Evolutionary conservation across 2,113 vertebrate genomes (phyloP).

Genomic region (Misgurnus anguillicaudatus): DNA sequence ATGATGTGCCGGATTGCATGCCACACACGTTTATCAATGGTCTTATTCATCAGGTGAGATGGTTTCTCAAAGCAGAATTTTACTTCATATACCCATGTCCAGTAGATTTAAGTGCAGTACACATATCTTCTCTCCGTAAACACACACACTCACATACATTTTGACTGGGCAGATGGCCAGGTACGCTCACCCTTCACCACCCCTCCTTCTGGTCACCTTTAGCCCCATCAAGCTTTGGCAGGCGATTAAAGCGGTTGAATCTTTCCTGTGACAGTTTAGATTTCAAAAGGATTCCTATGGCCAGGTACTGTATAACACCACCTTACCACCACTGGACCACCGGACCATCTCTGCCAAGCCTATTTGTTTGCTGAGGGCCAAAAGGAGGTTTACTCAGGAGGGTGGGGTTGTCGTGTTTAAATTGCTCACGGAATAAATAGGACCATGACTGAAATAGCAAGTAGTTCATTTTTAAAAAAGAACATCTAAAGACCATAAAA

Average conservation of each 20-base stretch:
- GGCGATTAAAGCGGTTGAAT: slow-evolving; percentile 39
- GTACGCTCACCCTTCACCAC: background rate
- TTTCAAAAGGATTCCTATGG: slow-evolving; percentile 51
- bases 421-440: slow-evolving; percentile 44
- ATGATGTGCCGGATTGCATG: slow-evolving; percentile 9
- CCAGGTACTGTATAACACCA: slow-evolving; percentile 30
- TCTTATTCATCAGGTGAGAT: slow-evolving; percentile 41
- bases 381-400: slow-evolving; percentile 27
- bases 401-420: slow-evolving; percentile 26
- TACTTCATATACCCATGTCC: background rate
- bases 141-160: slow-evolving; percentile 21
- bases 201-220: slow-evolving; percentile 25
- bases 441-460: slow-evolving; percentile 35
- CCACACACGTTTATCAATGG: slow-evolving; percentile 46
- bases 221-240: slow-evolving; percentile 40
- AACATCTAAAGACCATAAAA: too few species aligned
- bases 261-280: slow-evolving; percentile 35
- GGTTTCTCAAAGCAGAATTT: slow-evolving; percentile 15
- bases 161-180: slow-evolving; percentile 33
- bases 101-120: slow-evolving; percentile 4
- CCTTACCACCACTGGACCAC: slow-evolving; percentile 2
- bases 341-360: slow-evolving; percentile 5
- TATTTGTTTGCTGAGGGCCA: slow-evolving; percentile 48
- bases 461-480: background rate
- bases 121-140: background rate